Conservation (phyloP, 2,888 invertebrate genomes). For the Hetaerina titia region DNA sequence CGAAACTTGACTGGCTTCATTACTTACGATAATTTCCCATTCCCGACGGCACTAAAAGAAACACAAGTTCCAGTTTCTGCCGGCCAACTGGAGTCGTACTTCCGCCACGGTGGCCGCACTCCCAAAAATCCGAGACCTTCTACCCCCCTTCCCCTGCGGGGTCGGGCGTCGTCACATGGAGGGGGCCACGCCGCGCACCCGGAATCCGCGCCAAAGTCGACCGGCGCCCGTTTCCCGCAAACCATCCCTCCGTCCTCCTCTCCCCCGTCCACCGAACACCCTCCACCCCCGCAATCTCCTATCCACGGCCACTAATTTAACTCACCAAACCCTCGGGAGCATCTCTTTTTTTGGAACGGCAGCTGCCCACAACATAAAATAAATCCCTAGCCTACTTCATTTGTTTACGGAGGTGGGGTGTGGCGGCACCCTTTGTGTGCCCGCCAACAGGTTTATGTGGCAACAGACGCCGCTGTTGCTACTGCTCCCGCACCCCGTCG, state of each 20-base stretch:
- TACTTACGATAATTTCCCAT: no score
- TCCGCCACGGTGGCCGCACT: no score
- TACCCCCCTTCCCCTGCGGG: no score
- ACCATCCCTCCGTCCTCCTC: neutral
- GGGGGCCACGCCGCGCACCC: no score
- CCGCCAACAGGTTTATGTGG: neutral
- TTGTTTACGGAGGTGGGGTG: slow-evolving; percentile 48
- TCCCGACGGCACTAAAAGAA: neutral
- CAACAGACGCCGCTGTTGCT: neutral
- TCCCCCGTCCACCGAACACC: neutral
- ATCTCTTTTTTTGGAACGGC: slow-evolving; percentile 61
- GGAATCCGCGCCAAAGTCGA: no score
- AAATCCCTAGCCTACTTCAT: slow-evolving; percentile 61
- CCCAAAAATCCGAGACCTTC: no score
- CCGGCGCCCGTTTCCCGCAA: neutral
- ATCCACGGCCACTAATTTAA: neutral
- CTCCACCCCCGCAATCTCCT: neutral
- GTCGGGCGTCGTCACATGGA: no score
- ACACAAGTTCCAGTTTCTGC: neutral
- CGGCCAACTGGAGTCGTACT: no score
- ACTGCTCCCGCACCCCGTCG: no score
- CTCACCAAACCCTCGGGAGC: slow-evolving; percentile 27
- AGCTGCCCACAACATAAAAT: slow-evolving; percentile 67
- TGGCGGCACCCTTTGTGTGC: slow-evolving; percentile 37
- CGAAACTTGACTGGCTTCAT: no score